Evolutionary conservation across 2,888 invertebrate genomes (phyloP).

Genomic region (Teleiodes luculella): DNA sequence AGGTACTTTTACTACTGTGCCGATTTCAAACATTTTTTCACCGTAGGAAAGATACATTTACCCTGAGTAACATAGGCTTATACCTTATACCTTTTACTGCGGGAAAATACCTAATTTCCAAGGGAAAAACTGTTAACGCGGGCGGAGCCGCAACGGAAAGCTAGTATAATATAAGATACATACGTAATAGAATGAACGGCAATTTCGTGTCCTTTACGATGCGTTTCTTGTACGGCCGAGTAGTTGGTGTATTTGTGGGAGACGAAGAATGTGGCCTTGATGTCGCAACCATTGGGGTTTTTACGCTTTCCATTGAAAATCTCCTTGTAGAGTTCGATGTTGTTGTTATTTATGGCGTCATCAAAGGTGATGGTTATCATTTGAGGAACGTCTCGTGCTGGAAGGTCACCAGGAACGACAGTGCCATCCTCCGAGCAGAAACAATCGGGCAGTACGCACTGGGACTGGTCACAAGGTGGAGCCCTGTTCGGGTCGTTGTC

Average conservation of each 20-base stretch:
- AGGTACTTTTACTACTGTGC: too few species aligned
- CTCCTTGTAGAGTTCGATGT: constrained; percentile 94
- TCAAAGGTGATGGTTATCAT: constrained; percentile 97
- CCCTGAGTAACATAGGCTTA: too few species aligned
- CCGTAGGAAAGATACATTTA: too few species aligned
- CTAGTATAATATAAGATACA: constrained; percentile 57
- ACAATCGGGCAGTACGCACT: constrained; percentile 93
- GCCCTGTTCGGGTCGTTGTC: constrained; percentile 96
- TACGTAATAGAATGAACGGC: constrained; percentile 96
- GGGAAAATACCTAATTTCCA: too few species aligned
- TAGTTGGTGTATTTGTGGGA: constrained; percentile 97
- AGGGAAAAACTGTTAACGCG: too few species aligned
- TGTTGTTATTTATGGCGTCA: constrained; percentile 96
- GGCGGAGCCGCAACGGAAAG: too few species aligned
- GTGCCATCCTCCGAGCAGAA: constrained; percentile 97
- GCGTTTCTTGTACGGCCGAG: constrained; percentile 94
- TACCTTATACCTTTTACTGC: too few species aligned
- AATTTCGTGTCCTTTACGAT: constrained; percentile 94
- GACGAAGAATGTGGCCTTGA: constrained; percentile 94
- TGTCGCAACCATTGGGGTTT: constrained; percentile 95
- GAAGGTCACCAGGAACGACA: constrained; percentile 89
- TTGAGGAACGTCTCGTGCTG: constrained; percentile 91
- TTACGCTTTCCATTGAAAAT: constrained; percentile 93
- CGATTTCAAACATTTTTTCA: too few species aligned
- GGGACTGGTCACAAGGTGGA: constrained; percentile 90